Base-by-base conservation (phyloP, 2,113 vertebrate genomes). In the Tamias sibiricus region DNA sequence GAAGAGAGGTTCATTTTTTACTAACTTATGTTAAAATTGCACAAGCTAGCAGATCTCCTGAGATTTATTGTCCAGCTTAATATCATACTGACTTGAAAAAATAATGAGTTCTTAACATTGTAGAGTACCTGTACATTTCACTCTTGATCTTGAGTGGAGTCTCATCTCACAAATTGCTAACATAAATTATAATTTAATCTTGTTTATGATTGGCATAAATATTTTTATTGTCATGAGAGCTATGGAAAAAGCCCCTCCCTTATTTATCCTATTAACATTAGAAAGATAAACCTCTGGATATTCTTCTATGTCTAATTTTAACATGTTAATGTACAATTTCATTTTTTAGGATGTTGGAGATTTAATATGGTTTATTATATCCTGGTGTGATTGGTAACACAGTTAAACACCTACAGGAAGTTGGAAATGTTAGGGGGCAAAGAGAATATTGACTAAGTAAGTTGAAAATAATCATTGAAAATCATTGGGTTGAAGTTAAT, bases 81-180 rank as follows among this genome's bases (percentile, higher is more conserved):
- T 89, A 77, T 79, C 14, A 47, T 95, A 44, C 95, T 97, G 40
- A 91, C 30, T 80, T 95, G 62, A 96, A 92, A 98, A 92, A 24
- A 92, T 97, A 66, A 93, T 44, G 26, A 22, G 90, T 96, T 22
- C 82, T 92, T 97, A 19, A 81, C 19, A 17, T 32, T 54, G 4
- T 89, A 52, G 76, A 95, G 75, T 92, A 28, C 22, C 75, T 93
- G 14, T 71, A 24, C 74, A 35, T 59, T 98, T 97, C 96, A 88
- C 75, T 95, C 97, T 94, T 96, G 62, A 88, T 89, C 47, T n/a
- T 95, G 7, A 62, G 62, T 97, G 95, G 96, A 98, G 91, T 95
- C n/a, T 98, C 28, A 52, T 87, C 49, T 97, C 97, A 20, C 77
- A 93, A 90, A 95, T 96, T 32, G 72, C 47, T 79, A 91, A 57